A percentile compares a stretch with the other conserved stretches of the same genome.
These are phyloP conservation scores for Chalcis sispes DNA, from an alignment of 2,888 invertebrate genomes.

Conservation along the genomic window DNA sequence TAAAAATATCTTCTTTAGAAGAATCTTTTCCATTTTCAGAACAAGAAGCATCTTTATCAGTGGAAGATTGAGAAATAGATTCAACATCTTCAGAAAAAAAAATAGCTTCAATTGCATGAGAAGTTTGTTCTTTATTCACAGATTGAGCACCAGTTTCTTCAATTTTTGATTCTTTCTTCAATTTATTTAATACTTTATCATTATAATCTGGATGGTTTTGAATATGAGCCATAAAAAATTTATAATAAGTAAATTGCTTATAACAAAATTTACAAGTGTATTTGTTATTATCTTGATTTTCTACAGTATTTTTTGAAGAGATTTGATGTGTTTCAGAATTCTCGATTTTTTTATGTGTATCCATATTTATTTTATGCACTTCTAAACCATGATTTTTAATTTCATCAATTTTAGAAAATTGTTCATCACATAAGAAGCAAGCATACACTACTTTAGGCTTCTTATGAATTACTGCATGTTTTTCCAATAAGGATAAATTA, in stretches of 20 bases:
- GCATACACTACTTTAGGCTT: constrained; percentile 62
- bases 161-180: constrained; percentile 37
- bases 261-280: constrained; percentile 69
- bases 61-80: not conserved
- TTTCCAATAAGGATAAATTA: constrained; percentile 63
- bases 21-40: not conserved
- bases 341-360: constrained; percentile 53
- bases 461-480: constrained; percentile 65
- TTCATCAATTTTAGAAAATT: constrained; percentile 65
- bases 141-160: not conserved
- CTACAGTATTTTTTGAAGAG: constrained; percentile 21
- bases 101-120: not conserved
- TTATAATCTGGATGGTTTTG: constrained; percentile 66
- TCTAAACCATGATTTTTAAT: constrained; percentile 63
- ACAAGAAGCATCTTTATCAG: not conserved
- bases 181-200: constrained; percentile 47
- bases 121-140: not conserved
- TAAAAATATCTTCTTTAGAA: constrained; percentile 19
- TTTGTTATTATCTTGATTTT: constrained; percentile 63
- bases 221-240: constrained; percentile 68
- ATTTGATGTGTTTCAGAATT: constrained; percentile 36
- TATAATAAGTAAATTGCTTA: constrained; percentile 70
- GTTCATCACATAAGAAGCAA: constrained; percentile 69
- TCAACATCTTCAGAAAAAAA: not conserved
- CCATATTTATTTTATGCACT: constrained; percentile 49